Conservation (phyloP, 2,888 invertebrate genomes). For the Agonum fuliginosum region DNA sequence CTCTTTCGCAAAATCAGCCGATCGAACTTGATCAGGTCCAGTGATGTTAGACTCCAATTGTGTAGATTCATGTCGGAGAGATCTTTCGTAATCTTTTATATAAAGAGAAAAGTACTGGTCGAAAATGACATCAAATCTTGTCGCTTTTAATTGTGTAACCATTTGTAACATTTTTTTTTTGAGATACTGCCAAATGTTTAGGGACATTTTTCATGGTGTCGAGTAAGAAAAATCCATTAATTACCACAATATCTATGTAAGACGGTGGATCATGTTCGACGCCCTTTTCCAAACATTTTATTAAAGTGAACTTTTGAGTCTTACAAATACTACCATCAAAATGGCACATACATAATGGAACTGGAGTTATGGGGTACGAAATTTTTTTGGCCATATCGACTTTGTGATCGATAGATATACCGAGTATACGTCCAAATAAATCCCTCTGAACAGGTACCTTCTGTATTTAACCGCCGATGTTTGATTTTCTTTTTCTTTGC, state of each 20-base stretch:
- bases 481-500: slow-evolving; percentile 55
- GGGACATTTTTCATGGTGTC: slow-evolving; percentile 55
- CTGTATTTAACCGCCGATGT: slow-evolving; percentile 62
- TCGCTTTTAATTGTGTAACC: slow-evolving; percentile 46
- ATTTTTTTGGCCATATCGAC: slow-evolving; percentile 63
- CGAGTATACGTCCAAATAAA: slow-evolving; percentile 63
- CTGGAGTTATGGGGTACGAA: slow-evolving; percentile 61
- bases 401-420: slow-evolving; percentile 60
- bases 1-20: slow-evolving; percentile 62
- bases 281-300: too few relatives aligned
- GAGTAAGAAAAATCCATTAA: slow-evolving; percentile 60
- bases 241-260: not conserved
- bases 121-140: slow-evolving; percentile 61
- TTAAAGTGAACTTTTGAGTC: too few relatives aligned
- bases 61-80: slow-evolving; percentile 62
- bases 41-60: slow-evolving; percentile 58
- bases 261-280: too few relatives aligned
- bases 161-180: slow-evolving; percentile 60
- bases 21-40: slow-evolving; percentile 60
- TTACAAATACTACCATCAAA: slow-evolving; percentile 57
- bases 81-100: slow-evolving; percentile 64
- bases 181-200: slow-evolving; percentile 63
- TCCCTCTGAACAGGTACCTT: slow-evolving; percentile 63
- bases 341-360: slow-evolving; percentile 62
- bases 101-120: slow-evolving; percentile 63